These are phyloP conservation scores for Geotrypetes seraphini DNA, from an alignment of 2,797 vertebrate genomes.

Conservation along the genomic window DNA sequence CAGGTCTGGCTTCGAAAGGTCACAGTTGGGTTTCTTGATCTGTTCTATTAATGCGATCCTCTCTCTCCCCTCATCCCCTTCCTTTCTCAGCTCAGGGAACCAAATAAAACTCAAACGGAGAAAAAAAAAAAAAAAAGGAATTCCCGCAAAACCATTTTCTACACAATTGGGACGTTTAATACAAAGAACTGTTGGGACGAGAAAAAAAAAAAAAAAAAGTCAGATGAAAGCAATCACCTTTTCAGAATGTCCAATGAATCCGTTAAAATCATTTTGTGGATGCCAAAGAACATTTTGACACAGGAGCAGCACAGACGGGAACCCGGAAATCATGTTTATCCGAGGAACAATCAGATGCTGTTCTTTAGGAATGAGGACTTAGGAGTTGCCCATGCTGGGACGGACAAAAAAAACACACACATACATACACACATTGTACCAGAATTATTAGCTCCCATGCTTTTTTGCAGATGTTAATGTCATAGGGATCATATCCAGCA, in stretches of 20 bases:
- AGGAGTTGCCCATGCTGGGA: no score
- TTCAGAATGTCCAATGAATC: constrained; percentile 50
- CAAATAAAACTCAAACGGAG: constrained; percentile 14
- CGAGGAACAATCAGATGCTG: no score
- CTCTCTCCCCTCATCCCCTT: no score
- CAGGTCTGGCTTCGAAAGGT: constrained; percentile 40
- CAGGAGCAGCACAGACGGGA: constrained; percentile 56
- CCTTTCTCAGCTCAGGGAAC: constrained; percentile 72
- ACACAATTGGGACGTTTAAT: constrained; percentile 55
- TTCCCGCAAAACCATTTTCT: constrained; percentile 43
- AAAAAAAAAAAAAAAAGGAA: constrained; percentile 39
- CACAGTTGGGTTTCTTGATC: constrained; percentile 44
- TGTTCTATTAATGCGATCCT: constrained; percentile 56
- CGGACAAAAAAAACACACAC: no score
- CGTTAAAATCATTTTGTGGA: constrained; percentile 51
- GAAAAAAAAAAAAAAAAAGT: no score
- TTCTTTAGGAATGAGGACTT: no score
- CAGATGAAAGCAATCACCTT: no score
- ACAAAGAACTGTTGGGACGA: no score
- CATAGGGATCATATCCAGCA: constrained; percentile 22
- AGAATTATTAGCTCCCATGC: constrained; percentile 32
- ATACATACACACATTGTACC: constrained; percentile 30
- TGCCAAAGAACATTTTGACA: constrained; percentile 69
- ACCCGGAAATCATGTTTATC: constrained; percentile 37
- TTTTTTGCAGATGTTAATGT: constrained; percentile 34